Conservation (phyloP, 2,888 invertebrate species). For the Portevinia maculata region DNA sequence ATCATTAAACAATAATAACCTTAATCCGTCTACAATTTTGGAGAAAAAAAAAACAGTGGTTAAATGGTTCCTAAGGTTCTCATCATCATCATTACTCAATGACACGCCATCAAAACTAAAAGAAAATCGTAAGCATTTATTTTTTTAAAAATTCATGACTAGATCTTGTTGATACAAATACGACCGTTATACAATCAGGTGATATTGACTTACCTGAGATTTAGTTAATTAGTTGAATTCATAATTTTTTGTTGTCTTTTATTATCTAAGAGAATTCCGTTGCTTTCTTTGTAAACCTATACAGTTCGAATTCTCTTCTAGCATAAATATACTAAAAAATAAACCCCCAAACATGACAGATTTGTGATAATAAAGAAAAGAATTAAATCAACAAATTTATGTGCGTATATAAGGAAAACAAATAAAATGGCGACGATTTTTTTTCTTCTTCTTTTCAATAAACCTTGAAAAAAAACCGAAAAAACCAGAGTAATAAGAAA, state of each 20-base stretch:
- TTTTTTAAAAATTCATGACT: slow-evolving; percentile 21
- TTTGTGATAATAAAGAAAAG: slow-evolving; percentile 22
- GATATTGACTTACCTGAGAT: slow-evolving; percentile 25
- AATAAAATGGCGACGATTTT: background rate
- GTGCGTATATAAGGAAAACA: background rate
- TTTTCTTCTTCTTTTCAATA: background rate
- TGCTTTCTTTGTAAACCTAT: background rate
- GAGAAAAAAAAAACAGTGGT: slow-evolving; percentile 30
- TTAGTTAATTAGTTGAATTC: slow-evolving; percentile 27
- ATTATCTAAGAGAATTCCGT: background rate
- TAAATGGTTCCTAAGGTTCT: slow-evolving; percentile 69
- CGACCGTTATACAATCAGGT: slow-evolving; percentile 14
- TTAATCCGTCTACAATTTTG: slow-evolving; percentile 62
- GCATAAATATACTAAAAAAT: slow-evolving; percentile 12
- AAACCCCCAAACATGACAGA: slow-evolving; percentile 18
- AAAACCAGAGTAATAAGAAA: background rate
- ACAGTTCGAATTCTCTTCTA: slow-evolving; percentile 9
- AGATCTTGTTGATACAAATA: slow-evolving; percentile 12
- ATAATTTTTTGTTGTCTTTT: background rate
- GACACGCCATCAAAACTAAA: slow-evolving; percentile 2
- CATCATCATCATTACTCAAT: slow-evolving; percentile 28
- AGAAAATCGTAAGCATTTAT: slow-evolving; percentile 33
- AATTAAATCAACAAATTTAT: slow-evolving; percentile 2
- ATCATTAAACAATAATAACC: slow-evolving; percentile 49
- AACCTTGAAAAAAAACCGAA: no score